These are phyloP conservation scores for Perizoma flavofasciatum DNA, from an alignment of 2,888 invertebrate species.

Conservation along the genomic window DNA sequence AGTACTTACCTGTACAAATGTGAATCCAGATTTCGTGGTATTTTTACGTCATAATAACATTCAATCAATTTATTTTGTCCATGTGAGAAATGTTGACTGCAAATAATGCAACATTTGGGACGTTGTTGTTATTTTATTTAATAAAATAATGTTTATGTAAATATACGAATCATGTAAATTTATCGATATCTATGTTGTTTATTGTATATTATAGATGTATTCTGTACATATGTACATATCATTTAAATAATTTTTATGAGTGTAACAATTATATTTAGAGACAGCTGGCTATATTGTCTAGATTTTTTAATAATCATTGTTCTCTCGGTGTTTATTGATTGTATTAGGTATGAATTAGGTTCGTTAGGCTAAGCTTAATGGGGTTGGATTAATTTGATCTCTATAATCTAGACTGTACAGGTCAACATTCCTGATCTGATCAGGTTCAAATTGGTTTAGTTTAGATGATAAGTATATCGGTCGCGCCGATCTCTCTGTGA, in stretches of 20 bases:
- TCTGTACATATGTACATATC: neutral
- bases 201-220: neutral
- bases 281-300: constrained; percentile 1
- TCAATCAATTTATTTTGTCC: neutral
- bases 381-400: too few relatives aligned
- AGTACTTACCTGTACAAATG: constrained; percentile 12
- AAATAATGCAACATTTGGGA: too few relatives aligned
- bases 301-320: neutral
- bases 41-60: neutral
- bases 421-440: neutral
- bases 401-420: too few relatives aligned
- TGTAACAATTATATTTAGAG: neutral
- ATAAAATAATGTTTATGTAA: constrained; percentile 11
- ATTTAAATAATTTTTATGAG: neutral
- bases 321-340: neutral
- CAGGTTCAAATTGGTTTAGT: neutral
- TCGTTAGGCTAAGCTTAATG: too few relatives aligned
- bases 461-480: neutral
- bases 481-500: constrained; percentile 13
- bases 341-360: too few relatives aligned
- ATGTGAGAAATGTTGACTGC: too few relatives aligned
- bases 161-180: constrained; percentile 16
- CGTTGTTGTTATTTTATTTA: neutral
- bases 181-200: neutral
- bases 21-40: constrained; percentile 3